Evolutionary conservation across 2,888 invertebrate genomes (phyloP).

Genomic region (Noctua pronuba): DNA sequence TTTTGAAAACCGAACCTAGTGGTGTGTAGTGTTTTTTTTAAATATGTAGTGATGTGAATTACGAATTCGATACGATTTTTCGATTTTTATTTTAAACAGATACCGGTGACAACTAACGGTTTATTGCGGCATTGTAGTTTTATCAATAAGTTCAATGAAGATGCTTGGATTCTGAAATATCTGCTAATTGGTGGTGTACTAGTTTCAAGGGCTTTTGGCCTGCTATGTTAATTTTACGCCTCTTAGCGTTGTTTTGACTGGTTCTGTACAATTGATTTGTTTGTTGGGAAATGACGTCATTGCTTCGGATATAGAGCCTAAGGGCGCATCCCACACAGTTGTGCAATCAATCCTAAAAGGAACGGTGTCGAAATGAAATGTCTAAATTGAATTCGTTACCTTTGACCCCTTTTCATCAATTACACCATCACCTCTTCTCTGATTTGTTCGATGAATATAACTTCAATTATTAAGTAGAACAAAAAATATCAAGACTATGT

Average conservation of each 20-base stretch:
- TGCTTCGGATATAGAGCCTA: constrained; percentile 31
- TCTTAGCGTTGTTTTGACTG: constrained; percentile 48
- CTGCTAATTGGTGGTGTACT: constrained; percentile 54
- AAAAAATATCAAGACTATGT: background rate
- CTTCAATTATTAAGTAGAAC: background rate
- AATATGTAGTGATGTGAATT: constrained; percentile 76
- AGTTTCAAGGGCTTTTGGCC: constrained; percentile 50
- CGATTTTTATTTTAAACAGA: constrained; percentile 67
- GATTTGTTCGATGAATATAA: background rate
- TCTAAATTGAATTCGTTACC: constrained; percentile 7
- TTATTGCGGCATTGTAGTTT: constrained; percentile 68
- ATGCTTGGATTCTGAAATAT: constrained; percentile 60
- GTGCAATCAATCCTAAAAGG: constrained; percentile 30
- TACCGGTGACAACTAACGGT: constrained; percentile 83
- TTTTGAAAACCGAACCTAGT: constrained; percentile 75
- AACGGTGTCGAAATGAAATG: constrained; percentile 35
- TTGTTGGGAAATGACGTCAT: constrained; percentile 45
- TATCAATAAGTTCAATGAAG: constrained; percentile 67
- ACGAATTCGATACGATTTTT: constrained; percentile 81
- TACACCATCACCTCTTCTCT: background rate
- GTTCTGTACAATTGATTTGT: constrained; percentile 40
- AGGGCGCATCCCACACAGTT: constrained; percentile 52
- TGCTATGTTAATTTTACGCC: constrained; percentile 44
- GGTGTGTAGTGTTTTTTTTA: constrained; percentile 75
- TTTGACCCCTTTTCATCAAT: constrained; percentile 10